Conservation (phyloP, 2,797 vertebrate genomes). For the Acridotheres tristis region DNA sequence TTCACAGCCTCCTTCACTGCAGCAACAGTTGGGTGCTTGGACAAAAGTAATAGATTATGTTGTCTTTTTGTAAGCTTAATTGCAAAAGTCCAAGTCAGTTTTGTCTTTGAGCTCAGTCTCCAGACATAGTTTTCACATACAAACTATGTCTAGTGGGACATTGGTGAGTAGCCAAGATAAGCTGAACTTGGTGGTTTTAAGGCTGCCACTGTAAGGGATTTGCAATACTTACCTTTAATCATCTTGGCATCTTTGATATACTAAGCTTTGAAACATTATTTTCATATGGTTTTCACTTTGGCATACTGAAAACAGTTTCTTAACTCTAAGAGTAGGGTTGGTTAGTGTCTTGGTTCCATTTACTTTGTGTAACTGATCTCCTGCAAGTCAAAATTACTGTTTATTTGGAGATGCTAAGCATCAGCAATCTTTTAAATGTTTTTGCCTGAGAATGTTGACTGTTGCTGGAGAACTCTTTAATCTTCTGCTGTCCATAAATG, state of each 20-base stretch:
- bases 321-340: neutral
- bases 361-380: neutral
- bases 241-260: neutral
- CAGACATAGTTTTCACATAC: neutral
- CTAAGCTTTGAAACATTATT: neutral
- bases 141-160: neutral
- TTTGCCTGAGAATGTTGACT: neutral
- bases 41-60: neutral
- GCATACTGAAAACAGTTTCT: neutral
- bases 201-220: neutral
- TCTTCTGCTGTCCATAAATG: neutral
- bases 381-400: neutral
- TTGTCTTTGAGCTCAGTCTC: neutral
- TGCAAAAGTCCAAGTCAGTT: neutral
- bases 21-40: neutral
- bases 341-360: neutral
- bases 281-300: neutral
- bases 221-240: neutral
- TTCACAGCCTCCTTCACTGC: neutral
- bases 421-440: neutral
- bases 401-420: neutral
- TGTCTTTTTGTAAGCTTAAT: neutral
- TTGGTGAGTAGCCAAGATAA: neutral
- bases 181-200: neutral
- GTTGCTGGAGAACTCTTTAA: neutral